Evolutionary conservation across 2,797 vertebrate genomes (phyloP).

Genomic region (Tragopan temminckii): DNA sequence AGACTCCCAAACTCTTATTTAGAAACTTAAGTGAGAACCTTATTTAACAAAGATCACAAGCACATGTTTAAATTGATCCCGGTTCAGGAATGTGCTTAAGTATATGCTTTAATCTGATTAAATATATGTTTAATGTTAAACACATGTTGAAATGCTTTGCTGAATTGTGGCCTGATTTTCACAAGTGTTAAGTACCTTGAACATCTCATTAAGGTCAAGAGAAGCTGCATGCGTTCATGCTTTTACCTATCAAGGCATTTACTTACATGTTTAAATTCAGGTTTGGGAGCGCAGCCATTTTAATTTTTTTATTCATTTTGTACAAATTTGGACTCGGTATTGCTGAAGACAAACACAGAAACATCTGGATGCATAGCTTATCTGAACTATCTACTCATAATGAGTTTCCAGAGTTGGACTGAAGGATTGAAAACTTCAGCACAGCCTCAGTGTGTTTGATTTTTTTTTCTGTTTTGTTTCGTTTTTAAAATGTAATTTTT

Average conservation of each 20-base stretch:
- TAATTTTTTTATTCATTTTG: neutral
- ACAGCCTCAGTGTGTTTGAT: neutral
- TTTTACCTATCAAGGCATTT: conserved; percentile 48
- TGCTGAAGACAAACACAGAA: conserved; percentile 52
- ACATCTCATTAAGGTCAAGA: conserved; percentile 69
- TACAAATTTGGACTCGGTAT: neutral
- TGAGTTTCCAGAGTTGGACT: conserved; percentile 54
- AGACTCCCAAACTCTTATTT: conserved; percentile 13
- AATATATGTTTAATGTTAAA: conserved; percentile 74
- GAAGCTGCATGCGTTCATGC: conserved; percentile 42
- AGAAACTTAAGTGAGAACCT: conserved; percentile 57
- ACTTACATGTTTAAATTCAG: conserved; percentile 50
- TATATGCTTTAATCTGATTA: conserved; percentile 74
- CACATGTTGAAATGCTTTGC: conserved; percentile 68
- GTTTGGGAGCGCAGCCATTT: conserved; percentile 23
- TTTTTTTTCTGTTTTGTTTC: conserved; percentile 49
- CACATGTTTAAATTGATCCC: conserved; percentile 72
- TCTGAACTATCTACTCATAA: conserved; percentile 63
- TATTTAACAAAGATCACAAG: conserved; percentile 60
- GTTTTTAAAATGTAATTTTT: conserved; percentile 48
- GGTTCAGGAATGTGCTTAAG: conserved; percentile 69
- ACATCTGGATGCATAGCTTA: conserved; percentile 71
- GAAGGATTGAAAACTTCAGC: conserved; percentile 35
- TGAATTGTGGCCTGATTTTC: conserved; percentile 72
- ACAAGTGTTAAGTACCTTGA: conserved; percentile 67